Percentiles rank a stretch among this genome's conserved stretches.
Conservation (phyloP, 2,888 invertebrate genomes). For the Xanthia icteritia region DNA sequence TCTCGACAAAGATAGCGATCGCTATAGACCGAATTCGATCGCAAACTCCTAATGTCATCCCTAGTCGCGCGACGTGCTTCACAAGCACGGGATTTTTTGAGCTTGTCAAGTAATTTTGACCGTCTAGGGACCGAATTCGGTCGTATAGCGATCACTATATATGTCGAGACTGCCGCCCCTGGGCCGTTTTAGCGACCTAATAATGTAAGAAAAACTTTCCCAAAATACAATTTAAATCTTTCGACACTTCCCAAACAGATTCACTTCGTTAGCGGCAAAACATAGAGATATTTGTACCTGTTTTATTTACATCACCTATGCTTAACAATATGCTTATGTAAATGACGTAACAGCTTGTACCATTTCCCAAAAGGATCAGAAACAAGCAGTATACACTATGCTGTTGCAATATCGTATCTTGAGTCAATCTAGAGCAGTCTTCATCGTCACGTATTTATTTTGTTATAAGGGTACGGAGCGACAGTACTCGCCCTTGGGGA, state of each 20-base stretch:
- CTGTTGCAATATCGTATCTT: conserved; percentile 8
- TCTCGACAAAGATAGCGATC: no score
- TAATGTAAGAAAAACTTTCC: not conserved
- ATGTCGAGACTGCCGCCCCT: no score
- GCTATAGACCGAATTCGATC: no score
- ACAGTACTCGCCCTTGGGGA: conserved; percentile 34
- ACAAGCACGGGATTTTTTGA: no score
- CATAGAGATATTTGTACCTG: not conserved
- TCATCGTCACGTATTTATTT: conserved; percentile 42
- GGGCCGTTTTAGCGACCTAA: not conserved
- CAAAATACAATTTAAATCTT: not conserved
- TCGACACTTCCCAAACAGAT: not conserved
- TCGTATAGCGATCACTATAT: no score
- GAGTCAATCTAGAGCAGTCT: conserved; percentile 36
- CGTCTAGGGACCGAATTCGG: no score
- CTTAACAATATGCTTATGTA: not conserved
- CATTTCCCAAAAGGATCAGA: not conserved
- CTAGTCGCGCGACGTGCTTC: no score
- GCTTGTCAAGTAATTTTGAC: no score
- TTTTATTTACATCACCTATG: not conserved
- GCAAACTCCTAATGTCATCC: no score
- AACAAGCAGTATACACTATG: conserved; percentile 26
- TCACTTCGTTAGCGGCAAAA: not conserved
- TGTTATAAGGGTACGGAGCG: conserved; percentile 29
- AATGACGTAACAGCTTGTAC: conserved; percentile 17